These are phyloP conservation scores for Sceloporus tristichus DNA, from an alignment of 2,113 vertebrate genomes.

Conservation along the genomic window DNA sequence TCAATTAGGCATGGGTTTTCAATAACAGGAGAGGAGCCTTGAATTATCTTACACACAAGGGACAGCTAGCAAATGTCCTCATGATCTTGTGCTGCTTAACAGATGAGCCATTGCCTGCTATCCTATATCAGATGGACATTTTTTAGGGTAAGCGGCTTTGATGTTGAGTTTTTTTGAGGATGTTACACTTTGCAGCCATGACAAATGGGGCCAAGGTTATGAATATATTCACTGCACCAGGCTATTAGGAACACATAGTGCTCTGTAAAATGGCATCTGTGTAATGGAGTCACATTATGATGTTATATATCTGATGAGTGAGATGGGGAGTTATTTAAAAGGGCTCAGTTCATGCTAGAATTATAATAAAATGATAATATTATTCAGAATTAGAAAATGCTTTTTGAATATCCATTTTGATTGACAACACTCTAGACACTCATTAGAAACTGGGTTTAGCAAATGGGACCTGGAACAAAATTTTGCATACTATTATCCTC, in stretches of 20 bases:
- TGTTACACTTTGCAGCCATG: background rate
- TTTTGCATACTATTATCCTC: background rate
- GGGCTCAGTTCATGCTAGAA: background rate
- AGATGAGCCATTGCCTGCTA: background rate
- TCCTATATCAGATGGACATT: background rate
- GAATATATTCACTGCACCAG: background rate
- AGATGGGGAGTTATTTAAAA: background rate
- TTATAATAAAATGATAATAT: background rate
- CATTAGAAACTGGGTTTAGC: background rate
- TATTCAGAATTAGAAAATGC: slow-evolving; percentile 1
- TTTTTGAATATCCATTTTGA: background rate
- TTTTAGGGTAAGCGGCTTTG: background rate
- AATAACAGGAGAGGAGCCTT: background rate
- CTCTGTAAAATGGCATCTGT: slow-evolving; percentile 3
- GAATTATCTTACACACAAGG: background rate
- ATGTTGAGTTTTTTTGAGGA: background rate
- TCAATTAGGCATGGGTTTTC: background rate
- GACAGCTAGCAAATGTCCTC: rapidly evolving
- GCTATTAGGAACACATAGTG: background rate
- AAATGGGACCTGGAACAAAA: background rate
- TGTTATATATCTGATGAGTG: background rate
- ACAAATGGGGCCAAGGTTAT: slow-evolving; percentile 18
- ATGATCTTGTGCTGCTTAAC: background rate
- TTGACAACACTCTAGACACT: background rate
- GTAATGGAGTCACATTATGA: background rate